Percentiles rank a stretch among this genome's conserved stretches.
Conservation (phyloP, 2,113 vertebrate species). For the Epinephelus cyanopodus region DNA sequence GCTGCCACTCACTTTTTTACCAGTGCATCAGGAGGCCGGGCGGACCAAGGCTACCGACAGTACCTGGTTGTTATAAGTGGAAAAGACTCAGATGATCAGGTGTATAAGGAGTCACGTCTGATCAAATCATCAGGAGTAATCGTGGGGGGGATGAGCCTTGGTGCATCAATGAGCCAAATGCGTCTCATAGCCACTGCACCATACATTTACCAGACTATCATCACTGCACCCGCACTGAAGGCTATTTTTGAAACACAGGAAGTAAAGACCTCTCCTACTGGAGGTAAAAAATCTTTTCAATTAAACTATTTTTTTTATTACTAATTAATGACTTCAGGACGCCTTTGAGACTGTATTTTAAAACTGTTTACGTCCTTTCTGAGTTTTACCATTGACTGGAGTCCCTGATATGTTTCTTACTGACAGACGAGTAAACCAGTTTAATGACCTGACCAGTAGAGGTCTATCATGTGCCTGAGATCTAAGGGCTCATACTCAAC, state of each 20-base stretch:
- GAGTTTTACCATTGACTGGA: too few relatives aligned
- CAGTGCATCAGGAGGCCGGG: constrained; percentile 75
- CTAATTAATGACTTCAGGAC: not conserved
- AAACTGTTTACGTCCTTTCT: not conserved
- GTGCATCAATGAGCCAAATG: constrained; percentile 64
- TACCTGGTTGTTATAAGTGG: constrained; percentile 85
- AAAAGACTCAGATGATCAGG: constrained; percentile 78
- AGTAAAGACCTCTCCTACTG: not conserved
- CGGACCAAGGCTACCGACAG: constrained; percentile 78
- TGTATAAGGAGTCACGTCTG: constrained; percentile 60
- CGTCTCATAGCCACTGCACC: constrained; percentile 51
- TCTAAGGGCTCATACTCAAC: not conserved
- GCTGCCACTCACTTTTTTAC: constrained; percentile 79
- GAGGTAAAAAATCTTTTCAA: constrained; percentile 42
- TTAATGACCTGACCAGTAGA: not conserved
- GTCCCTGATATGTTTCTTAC: not conserved
- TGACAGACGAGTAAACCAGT: not conserved
- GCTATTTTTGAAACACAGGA: constrained; percentile 64
- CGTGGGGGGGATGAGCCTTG: constrained; percentile 78
- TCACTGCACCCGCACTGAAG: constrained; percentile 48
- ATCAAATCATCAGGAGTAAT: constrained; percentile 81
- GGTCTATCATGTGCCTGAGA: not conserved
- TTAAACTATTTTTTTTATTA: not conserved
- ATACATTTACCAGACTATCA: constrained; percentile 41
- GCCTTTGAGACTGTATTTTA: not conserved